These are phyloP conservation scores for Tolmerus cingulatus DNA, from an alignment of 2,888 invertebrate genomes.

Conservation along the genomic window DNA sequence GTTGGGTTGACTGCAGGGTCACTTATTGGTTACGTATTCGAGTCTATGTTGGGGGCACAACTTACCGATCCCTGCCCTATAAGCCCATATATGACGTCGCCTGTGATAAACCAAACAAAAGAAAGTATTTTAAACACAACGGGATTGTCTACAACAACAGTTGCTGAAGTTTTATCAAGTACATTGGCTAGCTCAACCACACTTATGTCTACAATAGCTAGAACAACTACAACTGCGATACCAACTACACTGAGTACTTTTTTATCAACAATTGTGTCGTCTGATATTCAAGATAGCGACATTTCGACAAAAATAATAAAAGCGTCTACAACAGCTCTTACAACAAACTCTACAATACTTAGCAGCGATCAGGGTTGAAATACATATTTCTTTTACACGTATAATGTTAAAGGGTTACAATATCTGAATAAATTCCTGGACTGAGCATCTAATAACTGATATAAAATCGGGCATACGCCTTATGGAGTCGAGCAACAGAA, in stretches of 20 bases:
- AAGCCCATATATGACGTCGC: slow-evolving; percentile 57
- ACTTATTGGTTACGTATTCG: slow-evolving; percentile 81
- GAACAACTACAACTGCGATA: not conserved
- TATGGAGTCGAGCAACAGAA: not conserved
- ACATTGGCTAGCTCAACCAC: slow-evolving; percentile 1
- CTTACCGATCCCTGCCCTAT: slow-evolving; percentile 64
- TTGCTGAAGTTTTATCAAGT: slow-evolving; percentile 8
- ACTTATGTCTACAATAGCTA: slow-evolving; percentile 20
- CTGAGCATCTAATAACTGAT: not conserved
- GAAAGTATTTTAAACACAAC: slow-evolving; percentile 49
- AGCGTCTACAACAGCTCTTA: slow-evolving; percentile 29
- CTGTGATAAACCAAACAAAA: slow-evolving; percentile 49
- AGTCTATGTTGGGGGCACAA: slow-evolving; percentile 70
- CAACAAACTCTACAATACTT: slow-evolving; percentile 32
- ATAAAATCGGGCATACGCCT: not conserved
- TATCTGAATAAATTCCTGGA: not conserved
- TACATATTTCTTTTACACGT: not conserved
- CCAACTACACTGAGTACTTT: slow-evolving; percentile 26
- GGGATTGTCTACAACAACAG: slow-evolving; percentile 51
- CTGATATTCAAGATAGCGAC: slow-evolving; percentile 33
- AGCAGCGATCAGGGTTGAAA: slow-evolving; percentile 39
- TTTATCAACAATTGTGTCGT: slow-evolving; percentile 40
- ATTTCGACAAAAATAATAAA: slow-evolving; percentile 27
- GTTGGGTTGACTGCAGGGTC: slow-evolving; percentile 86
- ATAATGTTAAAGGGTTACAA: not conserved